Evolutionary conservation across 2,888 invertebrate species (phyloP).

Genomic region (Mythimna albipuncta): DNA sequence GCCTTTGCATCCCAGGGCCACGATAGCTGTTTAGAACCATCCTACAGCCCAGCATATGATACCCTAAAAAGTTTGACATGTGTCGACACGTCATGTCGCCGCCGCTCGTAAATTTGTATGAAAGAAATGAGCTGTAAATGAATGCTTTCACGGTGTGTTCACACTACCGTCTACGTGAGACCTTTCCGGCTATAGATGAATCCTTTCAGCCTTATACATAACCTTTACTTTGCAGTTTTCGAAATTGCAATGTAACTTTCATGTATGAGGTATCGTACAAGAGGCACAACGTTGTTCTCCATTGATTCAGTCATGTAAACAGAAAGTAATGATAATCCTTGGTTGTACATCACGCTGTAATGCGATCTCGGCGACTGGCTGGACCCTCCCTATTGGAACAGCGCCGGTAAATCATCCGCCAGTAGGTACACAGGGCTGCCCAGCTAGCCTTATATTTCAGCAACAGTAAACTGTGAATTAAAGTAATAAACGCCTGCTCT

Average conservation of each 20-base stretch:
- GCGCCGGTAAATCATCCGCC: constrained; percentile 55
- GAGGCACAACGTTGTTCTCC: background rate
- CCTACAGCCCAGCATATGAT: too few relatives aligned
- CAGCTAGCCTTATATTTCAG: constrained; percentile 5
- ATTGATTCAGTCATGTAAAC: constrained; percentile 43
- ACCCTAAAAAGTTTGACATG: too few relatives aligned
- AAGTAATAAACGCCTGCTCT: background rate
- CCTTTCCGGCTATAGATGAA: background rate
- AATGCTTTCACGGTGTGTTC: background rate
- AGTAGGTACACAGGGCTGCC: constrained; percentile 40
- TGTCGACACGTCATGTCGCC: too few relatives aligned
- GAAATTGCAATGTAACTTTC: too few relatives aligned
- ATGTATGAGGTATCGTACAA: background rate
- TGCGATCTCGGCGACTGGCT: constrained; percentile 43
- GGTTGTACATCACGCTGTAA: constrained; percentile 56
- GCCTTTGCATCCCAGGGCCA: too few relatives aligned
- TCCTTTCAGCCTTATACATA: background rate
- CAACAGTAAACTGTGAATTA: background rate
- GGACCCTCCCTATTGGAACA: constrained; percentile 51
- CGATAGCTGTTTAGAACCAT: too few relatives aligned
- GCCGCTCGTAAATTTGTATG: too few relatives aligned
- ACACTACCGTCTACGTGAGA: background rate
- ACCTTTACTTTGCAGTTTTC: too few relatives aligned
- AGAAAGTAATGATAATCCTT: constrained; percentile 54
- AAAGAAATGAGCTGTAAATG: background rate